Conservation (phyloP, 2,888 invertebrate species). For the Oithona nana region DNA sequence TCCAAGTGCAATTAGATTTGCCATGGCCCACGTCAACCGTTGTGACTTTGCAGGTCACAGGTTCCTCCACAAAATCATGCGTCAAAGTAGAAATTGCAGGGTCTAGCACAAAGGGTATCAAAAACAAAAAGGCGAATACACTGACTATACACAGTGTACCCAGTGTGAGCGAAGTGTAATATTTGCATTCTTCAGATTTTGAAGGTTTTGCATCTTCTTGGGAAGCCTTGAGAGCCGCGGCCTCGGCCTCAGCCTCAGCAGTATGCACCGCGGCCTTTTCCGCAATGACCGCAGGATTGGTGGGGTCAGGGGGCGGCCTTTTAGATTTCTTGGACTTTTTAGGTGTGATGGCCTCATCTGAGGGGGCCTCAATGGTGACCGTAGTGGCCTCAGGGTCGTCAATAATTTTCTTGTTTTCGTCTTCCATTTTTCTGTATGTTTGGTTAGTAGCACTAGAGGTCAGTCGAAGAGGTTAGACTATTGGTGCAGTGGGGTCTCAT, state of each 20-base stretch:
- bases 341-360: neutral
- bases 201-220: neutral
- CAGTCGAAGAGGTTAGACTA: too few species aligned
- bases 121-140: constrained; percentile 71
- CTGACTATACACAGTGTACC: constrained; percentile 74
- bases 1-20: constrained; percentile 70
- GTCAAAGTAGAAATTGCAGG: constrained; percentile 72
- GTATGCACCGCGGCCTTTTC: neutral
- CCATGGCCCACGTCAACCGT: constrained; percentile 50
- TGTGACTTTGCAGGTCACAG: constrained; percentile 45
- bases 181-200: constrained; percentile 56
- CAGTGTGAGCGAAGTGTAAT: constrained; percentile 70
- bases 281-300: neutral
- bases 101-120: constrained; percentile 79
- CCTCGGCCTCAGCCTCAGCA: neutral
- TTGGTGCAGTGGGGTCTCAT: too few species aligned
- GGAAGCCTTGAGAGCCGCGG: neutral
- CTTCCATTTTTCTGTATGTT: too few species aligned
- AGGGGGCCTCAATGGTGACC: neutral
- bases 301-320: neutral
- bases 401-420: neutral
- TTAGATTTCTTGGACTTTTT: neutral
- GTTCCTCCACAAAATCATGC: constrained; percentile 66
- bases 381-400: neutral
- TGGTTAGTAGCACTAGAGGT: too few species aligned